These are phyloP conservation scores for Corella eumyota DNA, from an alignment of 23 tunicate genomes.

Conservation along the genomic window DNA sequence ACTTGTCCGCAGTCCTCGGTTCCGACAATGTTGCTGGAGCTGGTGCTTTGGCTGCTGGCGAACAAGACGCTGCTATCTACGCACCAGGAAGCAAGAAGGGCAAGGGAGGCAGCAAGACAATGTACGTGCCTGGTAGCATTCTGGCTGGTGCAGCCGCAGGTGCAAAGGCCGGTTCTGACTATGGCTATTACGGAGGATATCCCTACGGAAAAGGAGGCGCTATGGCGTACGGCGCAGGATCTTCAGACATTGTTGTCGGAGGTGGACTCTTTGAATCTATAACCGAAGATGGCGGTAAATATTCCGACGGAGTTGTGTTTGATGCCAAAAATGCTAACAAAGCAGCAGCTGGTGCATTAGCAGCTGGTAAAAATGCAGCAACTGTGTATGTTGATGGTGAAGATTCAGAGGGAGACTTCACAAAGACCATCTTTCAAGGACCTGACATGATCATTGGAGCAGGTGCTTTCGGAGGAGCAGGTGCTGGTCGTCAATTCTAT, in stretches of 20 bases:
- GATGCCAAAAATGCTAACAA: neutral
- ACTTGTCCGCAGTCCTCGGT: too few relatives aligned
- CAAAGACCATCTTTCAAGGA: neutral
- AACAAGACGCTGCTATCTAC: conserved; percentile 4
- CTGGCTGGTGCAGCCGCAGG: too few relatives aligned
- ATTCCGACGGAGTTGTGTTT: neutral
- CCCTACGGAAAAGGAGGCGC: conserved; percentile 2
- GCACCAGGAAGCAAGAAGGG: conserved; percentile 10
- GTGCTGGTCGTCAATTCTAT: neutral
- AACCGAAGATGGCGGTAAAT: neutral
- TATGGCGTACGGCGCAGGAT: conserved; percentile 1
- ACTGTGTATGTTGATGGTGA: conserved; percentile 7
- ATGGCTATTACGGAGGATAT: too few relatives aligned
- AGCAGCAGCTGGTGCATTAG: conserved; percentile 5
- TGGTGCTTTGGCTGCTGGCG: conserved; percentile 6
- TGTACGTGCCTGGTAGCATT: too few relatives aligned
- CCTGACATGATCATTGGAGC: conserved; percentile 1
- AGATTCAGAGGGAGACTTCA: conserved; percentile 6
- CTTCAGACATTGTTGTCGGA: conserved; percentile 21
- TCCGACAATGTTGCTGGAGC: too few relatives aligned
- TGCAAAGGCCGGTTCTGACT: too few relatives aligned
- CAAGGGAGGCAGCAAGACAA: conserved; percentile 2
- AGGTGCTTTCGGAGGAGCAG: conserved; percentile 6
- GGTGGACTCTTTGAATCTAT: neutral
- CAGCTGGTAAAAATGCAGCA: conserved; percentile 1